Conservation (phyloP, 2,888 invertebrate species). For the Drosophila subsilvestris region DNA sequence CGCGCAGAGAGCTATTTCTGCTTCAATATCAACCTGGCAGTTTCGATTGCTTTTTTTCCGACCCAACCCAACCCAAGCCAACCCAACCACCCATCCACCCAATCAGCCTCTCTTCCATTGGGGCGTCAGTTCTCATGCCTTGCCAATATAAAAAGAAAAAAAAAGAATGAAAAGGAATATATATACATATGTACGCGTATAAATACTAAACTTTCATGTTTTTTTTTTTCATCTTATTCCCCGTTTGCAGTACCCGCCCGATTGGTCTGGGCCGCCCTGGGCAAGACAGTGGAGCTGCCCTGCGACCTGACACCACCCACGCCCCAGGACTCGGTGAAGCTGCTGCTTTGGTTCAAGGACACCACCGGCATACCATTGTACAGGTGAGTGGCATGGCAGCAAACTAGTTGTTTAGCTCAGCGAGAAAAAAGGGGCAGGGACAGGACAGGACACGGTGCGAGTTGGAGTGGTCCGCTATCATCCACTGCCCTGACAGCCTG, state of each 20-base stretch:
- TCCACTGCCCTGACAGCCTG: background rate
- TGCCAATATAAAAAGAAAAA: constrained; percentile 51
- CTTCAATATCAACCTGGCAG: constrained; percentile 53
- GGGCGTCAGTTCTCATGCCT: constrained; percentile 32
- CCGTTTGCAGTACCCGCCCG: constrained; percentile 87
- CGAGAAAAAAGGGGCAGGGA: background rate
- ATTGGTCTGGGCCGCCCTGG: constrained; percentile 90
- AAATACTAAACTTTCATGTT: constrained; percentile 19
- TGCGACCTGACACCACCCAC: constrained; percentile 92
- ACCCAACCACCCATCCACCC: too few relatives aligned
- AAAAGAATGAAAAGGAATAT: too few relatives aligned
- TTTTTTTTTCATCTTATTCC: background rate
- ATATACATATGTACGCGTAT: background rate
- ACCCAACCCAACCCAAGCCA: too few relatives aligned
- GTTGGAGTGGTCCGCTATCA: constrained; percentile 45
- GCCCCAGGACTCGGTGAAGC: constrained; percentile 89
- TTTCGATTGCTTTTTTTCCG: constrained; percentile 48
- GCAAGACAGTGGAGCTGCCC: constrained; percentile 90
- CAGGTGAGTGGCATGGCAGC: constrained; percentile 87
- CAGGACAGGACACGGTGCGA: too few relatives aligned
- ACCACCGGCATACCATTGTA: constrained; percentile 93
- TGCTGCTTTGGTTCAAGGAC: constrained; percentile 96
- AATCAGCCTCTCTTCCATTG: background rate
- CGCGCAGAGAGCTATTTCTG: constrained; percentile 36
- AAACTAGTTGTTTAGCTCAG: constrained; percentile 45